These are phyloP conservation scores for Gisinianus flammeolus DNA, from an alignment of 2,888 invertebrate species.

Conservation along the genomic window DNA sequence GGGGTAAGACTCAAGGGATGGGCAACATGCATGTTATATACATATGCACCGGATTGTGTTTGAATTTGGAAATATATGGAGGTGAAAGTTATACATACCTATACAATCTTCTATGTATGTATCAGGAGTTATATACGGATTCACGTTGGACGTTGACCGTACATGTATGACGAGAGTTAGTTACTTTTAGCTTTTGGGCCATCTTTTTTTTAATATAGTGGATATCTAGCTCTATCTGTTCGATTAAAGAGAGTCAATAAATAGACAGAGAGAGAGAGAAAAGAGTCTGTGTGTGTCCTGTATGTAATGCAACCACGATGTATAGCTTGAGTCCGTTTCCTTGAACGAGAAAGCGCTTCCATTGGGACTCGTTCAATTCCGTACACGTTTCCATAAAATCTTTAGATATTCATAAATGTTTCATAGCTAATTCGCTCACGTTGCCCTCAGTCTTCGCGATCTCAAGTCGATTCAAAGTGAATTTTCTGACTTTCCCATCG, in stretches of 20 bases:
- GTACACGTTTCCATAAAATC: constrained; percentile 45
- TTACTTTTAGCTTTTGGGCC: no score
- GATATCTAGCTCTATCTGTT: no score
- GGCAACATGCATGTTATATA: no score
- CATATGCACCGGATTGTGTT: no score
- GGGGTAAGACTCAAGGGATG: no score
- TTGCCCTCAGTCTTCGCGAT: constrained; percentile 31
- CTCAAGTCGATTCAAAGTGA: constrained; percentile 30
- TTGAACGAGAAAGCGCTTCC: not conserved
- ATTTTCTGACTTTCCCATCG: constrained; percentile 9
- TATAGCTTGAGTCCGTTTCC: constrained; percentile 10
- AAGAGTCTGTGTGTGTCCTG: not conserved
- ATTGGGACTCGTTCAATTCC: constrained; percentile 43
- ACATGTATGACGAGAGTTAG: no score
- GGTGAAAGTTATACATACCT: no score
- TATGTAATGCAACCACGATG: not conserved
- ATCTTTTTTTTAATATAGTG: no score
- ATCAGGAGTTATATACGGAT: no score
- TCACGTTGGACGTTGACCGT: no score
- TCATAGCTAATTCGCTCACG: constrained; percentile 42
- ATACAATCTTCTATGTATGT: no score
- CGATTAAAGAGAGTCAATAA: not conserved
- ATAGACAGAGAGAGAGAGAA: not conserved
- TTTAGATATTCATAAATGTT: constrained; percentile 45
- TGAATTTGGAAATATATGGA: no score